A percentile compares a stretch with the other conserved stretches of the same genome.
Conservation (phyloP, 2,888 invertebrate species). For the Peribatodes rhomboidaria region DNA sequence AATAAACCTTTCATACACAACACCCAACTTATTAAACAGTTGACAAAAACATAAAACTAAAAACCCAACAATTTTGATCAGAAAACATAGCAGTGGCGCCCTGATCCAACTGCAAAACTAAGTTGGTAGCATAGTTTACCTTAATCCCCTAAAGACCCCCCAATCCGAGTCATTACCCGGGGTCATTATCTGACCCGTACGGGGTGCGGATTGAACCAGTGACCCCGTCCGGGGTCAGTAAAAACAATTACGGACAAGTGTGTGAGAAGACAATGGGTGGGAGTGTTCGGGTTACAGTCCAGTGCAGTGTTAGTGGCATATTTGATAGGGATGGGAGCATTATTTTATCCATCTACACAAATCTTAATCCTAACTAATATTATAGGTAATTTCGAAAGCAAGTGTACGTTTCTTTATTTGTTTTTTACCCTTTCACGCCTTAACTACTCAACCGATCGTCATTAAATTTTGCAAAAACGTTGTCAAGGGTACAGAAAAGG, state of each 20-base stretch:
- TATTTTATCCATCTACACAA: too few species aligned
- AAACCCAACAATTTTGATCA: not conserved
- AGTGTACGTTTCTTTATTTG: too few species aligned
- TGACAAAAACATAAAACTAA: not conserved
- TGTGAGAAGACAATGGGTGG: slow-evolving; percentile 47
- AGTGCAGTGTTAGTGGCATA: not conserved
- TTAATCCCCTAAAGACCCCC: slow-evolving; percentile 23
- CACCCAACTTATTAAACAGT: not conserved
- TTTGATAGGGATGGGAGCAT: too few species aligned
- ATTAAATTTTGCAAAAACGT: too few species aligned
- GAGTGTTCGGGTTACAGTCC: slow-evolving; percentile 17
- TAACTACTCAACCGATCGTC: too few species aligned
- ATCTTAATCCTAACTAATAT: too few species aligned
- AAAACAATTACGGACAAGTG: slow-evolving; percentile 51
- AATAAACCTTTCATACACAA: not conserved
- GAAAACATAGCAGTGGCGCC: not conserved
- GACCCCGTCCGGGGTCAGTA: slow-evolving; percentile 37
- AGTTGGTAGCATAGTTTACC: not conserved
- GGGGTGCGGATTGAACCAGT: slow-evolving; percentile 38
- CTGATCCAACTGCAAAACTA: not conserved
- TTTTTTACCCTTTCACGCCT: too few species aligned
- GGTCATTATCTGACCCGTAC: slow-evolving; percentile 37
- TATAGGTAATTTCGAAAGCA: too few species aligned
- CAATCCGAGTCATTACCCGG: slow-evolving; percentile 33
- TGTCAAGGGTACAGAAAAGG: too few species aligned